Evolutionary conservation across 2,797 vertebrate species (phyloP), one percentile per base, ranked within the genome.

Genomic region (Staurois parvus): DNA sequence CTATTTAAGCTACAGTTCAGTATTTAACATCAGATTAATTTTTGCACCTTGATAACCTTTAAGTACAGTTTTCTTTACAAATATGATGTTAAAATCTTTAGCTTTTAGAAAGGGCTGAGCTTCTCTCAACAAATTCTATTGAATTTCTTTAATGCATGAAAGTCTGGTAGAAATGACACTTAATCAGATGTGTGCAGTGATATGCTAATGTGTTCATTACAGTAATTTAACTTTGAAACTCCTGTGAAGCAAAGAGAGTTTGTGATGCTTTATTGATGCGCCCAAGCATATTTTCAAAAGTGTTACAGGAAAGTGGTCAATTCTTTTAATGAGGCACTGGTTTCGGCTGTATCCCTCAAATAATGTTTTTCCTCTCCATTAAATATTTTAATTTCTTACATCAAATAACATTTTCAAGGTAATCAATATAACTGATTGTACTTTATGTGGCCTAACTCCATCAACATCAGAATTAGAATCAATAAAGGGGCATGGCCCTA

Each of bases 181-280:
- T 85, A 85, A 85, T 85, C 59, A 85, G 84, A 85, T 85, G 79
- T 85, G 84, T 81, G 84, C 84, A 76, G 78, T 81, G 79, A 81
- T 85, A 85, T 85, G 84, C 78, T 85, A 85, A 85, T 81, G 72
- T 76, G 32, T 85, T 85, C 84, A 85, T 85, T 85, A 85, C 78
- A 68, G 84, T 81, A 85, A 85, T 85, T 81, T 81, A 76, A 85
- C 79, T 85, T 85, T 85, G 84, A 81, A 85, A 81, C 72, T 81
- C 72, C 79, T 85, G 84, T 81, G 77, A 85, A 85, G 84, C 79
- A 45, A 76, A 10, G 26, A 70, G 42, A 73, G 76, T 85, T 85
- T 85, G 84, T 85, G 84, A 85, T 85, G 79, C 78, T 81, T 85
- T 85, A 85, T 85, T 85, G 84, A 85, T 85, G 84, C 69, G 26